phyloP scores from a whole-genome alignment of 2,113 vertebrate genomes.

The Takifugu bimaculatus region DNA sequence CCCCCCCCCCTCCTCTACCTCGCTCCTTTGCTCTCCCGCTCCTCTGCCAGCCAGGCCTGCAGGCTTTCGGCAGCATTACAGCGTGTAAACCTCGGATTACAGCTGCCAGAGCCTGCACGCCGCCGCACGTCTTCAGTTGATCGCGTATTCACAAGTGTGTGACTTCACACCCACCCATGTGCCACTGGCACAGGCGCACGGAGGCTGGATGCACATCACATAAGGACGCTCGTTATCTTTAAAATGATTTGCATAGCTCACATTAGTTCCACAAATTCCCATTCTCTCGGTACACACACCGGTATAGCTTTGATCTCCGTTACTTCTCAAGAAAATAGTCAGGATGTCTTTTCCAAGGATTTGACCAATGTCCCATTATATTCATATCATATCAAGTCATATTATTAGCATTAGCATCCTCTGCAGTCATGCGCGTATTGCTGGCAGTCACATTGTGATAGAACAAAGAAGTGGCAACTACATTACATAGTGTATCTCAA shows the following conservation, averaged over 20 bases:
- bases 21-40: slow-evolving; percentile 15
- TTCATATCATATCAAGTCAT: too few relatives aligned
- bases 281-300: too few relatives aligned
- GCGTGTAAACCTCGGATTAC: slow-evolving; percentile 73
- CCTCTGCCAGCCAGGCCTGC: slow-evolving; percentile 63
- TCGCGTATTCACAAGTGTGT: slow-evolving; percentile 56
- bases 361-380: too few relatives aligned
- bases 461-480: too few relatives aligned
- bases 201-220: slow-evolving; percentile 29
- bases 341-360: too few relatives aligned
- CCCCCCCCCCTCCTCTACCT: slow-evolving; percentile 13
- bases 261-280: too few relatives aligned
- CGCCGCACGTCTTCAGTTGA: slow-evolving; percentile 61
- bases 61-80: slow-evolving; percentile 71
- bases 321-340: too few relatives aligned
- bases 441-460: too few relatives aligned
- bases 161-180: slow-evolving; percentile 33
- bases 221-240: slow-evolving; percentile 3
- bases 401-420: too few relatives aligned
- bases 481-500: too few relatives aligned
- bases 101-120: slow-evolving; percentile 57
- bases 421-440: too few relatives aligned
- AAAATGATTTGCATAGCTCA: slow-evolving; percentile 4
- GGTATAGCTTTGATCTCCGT: too few relatives aligned
- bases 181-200: slow-evolving; percentile 12